A percentile compares a stretch with the other conserved stretches of the same genome.
Conservation (phyloP, 2,113 vertebrate genomes). For the Chascanopsetta lugubris region DNA sequence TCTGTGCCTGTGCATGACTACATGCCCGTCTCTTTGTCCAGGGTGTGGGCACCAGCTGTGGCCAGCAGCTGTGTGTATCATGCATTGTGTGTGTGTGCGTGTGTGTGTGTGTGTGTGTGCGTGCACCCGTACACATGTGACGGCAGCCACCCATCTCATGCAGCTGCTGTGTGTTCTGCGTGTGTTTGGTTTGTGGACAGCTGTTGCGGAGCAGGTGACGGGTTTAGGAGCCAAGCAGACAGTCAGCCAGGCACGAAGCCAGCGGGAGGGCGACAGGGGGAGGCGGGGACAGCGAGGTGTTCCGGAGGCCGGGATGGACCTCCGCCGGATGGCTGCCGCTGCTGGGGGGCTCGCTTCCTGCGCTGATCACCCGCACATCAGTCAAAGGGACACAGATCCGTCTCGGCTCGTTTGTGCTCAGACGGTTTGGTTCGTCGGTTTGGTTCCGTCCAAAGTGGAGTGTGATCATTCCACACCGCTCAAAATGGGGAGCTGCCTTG, state of each 20-base stretch:
- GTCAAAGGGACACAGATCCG: slow-evolving; percentile 7
- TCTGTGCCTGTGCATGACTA: slow-evolving; percentile 22
- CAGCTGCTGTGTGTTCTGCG: slow-evolving; percentile 66
- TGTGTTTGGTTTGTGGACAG: slow-evolving; percentile 66
- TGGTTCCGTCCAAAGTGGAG: background rate
- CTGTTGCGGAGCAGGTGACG: slow-evolving; percentile 74
- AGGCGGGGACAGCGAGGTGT: slow-evolving; percentile 37
- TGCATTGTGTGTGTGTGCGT: slow-evolving; percentile 15
- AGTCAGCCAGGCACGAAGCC: slow-evolving; percentile 38
- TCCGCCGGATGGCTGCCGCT: slow-evolving; percentile 19
- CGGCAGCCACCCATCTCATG: slow-evolving; percentile 9
- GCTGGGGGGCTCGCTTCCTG: slow-evolving; percentile 3
- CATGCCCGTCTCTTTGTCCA: slow-evolving; percentile 44
- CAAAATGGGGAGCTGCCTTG: too few relatives aligned
- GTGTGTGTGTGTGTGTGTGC: slow-evolving; percentile 25
- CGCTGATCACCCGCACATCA: slow-evolving; percentile 35
- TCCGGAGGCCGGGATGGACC: slow-evolving; percentile 34
- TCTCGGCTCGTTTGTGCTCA: background rate
- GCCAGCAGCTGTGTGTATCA: slow-evolving; percentile 59
- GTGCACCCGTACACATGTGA: slow-evolving; percentile 32
- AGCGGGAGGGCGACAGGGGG: slow-evolving; percentile 28
- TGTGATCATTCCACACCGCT: too few relatives aligned
- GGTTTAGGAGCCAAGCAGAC: slow-evolving; percentile 61
- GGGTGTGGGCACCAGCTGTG: slow-evolving; percentile 63
- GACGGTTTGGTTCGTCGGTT: background rate